Percentiles rank a stretch among this genome's conserved stretches.
These are phyloP conservation scores for Scaptomyza cyrtandrae DNA, from an alignment of 2,888 invertebrate species.

Conservation along the genomic window DNA sequence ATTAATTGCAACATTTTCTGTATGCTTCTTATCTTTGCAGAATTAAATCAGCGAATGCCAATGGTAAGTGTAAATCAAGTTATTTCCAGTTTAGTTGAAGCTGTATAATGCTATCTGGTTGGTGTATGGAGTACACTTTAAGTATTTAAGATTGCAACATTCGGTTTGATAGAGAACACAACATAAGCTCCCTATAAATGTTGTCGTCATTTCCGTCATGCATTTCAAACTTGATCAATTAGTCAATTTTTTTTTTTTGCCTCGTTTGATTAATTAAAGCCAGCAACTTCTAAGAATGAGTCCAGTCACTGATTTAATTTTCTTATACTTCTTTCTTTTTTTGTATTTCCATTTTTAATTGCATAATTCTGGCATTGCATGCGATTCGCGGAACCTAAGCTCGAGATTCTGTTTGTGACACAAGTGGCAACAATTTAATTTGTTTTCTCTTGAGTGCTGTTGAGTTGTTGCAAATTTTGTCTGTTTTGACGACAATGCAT, in stretches of 20 bases:
- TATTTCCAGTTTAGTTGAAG: background rate
- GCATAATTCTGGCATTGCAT: constrained; percentile 74
- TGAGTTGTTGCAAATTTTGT: constrained; percentile 36
- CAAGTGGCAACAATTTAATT: constrained; percentile 76
- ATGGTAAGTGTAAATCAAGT: constrained; percentile 81
- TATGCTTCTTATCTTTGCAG: constrained; percentile 79
- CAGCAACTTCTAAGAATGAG: constrained; percentile 17
- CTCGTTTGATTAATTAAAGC: constrained; percentile 61
- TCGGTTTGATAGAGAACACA: constrained; percentile 2
- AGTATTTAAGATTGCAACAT: constrained; percentile 41
- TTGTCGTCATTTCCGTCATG: constrained; percentile 27
- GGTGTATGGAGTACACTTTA: constrained; percentile 7
- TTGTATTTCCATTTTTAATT: constrained; percentile 74
- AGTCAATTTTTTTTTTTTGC: constrained; percentile 10
- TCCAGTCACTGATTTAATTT: constrained; percentile 11
- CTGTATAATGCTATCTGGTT: constrained; percentile 10
- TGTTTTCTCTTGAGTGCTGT: constrained; percentile 43
- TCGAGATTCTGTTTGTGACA: constrained; percentile 19
- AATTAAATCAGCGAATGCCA: constrained; percentile 85
- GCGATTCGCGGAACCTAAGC: constrained; percentile 58
- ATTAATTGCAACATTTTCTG: constrained; percentile 54
- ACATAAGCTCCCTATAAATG: constrained; percentile 4
- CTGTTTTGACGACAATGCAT: constrained; percentile 71
- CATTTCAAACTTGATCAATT: constrained; percentile 32
- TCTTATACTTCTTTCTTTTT: constrained; percentile 9